Conservation (phyloP, 2,888 invertebrate genomes). For the Hyposoter didymator region DNA sequence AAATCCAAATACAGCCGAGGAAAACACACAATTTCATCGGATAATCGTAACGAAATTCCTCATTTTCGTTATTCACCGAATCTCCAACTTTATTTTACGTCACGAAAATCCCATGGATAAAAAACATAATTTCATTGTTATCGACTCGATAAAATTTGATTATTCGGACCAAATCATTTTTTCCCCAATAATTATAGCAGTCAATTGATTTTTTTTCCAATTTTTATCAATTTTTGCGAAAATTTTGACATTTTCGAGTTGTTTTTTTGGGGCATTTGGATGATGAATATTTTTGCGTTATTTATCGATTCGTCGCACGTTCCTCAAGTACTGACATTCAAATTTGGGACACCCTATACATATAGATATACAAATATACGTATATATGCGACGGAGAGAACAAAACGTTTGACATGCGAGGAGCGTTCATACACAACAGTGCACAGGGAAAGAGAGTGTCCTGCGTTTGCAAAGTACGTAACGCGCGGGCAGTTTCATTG, state of each 20-base stretch:
- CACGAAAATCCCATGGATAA: neutral
- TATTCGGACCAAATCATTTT: neutral
- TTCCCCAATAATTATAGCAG: too few species aligned
- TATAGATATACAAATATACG: conserved; percentile 15
- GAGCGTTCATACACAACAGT: conserved; percentile 32
- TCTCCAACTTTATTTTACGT: neutral
- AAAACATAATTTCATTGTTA: neutral
- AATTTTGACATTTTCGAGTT: neutral
- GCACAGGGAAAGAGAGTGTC: conserved; percentile 7
- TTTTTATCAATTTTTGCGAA: neutral
- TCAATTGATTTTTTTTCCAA: neutral
- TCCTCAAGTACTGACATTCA: neutral
- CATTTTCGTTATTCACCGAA: neutral
- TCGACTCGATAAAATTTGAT: neutral
- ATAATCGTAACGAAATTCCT: neutral
- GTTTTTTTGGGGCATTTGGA: neutral
- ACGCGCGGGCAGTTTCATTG: conserved; percentile 31
- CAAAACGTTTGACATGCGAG: conserved; percentile 55
- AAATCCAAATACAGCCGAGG: neutral
- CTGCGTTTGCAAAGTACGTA: conserved; percentile 18
- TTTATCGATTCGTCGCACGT: conserved; percentile 8
- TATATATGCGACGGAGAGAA: conserved; percentile 17
- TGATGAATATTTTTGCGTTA: neutral
- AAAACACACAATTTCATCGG: neutral
- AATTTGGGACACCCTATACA: conserved; percentile 19